Conservation (phyloP, 1,140 invertebrate species). For the Caenorhabditis tropicalis region DNA sequence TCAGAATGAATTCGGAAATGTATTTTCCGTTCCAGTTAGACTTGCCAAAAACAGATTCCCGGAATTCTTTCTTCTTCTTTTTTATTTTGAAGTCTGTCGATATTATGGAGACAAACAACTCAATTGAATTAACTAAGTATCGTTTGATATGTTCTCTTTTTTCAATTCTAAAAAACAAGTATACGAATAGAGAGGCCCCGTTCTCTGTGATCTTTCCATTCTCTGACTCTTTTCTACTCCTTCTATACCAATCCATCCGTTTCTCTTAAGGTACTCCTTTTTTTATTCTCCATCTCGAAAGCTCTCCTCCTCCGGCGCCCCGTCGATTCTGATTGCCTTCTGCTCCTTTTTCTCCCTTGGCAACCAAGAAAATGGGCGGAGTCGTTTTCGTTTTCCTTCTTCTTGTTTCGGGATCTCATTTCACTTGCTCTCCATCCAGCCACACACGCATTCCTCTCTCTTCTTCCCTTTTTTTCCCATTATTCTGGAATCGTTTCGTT, state of each 20-base stretch:
- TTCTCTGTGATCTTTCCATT: too few relatives aligned
- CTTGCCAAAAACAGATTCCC: too few relatives aligned
- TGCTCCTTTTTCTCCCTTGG: not conserved
- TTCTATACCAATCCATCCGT: not conserved
- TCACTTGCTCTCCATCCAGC: not conserved
- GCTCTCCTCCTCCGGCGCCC: not conserved
- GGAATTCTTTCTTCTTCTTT: too few relatives aligned
- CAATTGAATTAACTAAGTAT: too few relatives aligned
- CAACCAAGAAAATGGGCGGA: conserved; percentile 2
- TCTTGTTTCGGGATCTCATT: conserved; percentile 35
- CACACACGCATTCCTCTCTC: not conserved
- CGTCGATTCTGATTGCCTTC: conserved; percentile 21
- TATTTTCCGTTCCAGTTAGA: too few relatives aligned
- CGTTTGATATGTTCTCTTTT: too few relatives aligned
- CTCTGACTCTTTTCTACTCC: too few relatives aligned
- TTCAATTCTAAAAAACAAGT: too few relatives aligned
- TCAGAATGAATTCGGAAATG: too few relatives aligned
- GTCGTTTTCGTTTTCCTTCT: not conserved
- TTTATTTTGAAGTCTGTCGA: too few relatives aligned
- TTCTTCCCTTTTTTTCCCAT: not conserved
- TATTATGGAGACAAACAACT: too few relatives aligned
- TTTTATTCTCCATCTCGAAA: not conserved
- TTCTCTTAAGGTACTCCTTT: not conserved
- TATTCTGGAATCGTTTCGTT: not conserved
- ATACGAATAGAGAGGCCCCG: too few relatives aligned